Conservation (phyloP, 2,888 invertebrate genomes). For the Drosophila algonquin region DNA sequence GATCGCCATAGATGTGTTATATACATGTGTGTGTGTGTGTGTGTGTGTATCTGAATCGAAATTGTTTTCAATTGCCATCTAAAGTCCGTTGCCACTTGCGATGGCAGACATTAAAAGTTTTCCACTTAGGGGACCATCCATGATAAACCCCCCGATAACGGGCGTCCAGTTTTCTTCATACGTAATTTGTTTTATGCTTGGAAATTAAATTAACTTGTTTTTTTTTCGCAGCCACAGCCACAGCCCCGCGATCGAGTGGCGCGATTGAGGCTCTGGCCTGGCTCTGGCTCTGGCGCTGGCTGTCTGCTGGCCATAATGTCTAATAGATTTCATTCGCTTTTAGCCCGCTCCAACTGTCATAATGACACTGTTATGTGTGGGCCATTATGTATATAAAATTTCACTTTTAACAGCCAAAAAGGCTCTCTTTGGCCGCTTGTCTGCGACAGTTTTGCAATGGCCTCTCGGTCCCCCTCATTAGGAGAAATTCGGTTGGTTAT, state of each 20-base stretch:
- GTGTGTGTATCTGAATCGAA: constrained; percentile 47
- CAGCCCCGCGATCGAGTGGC: constrained; percentile 6
- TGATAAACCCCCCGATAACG: constrained; percentile 72
- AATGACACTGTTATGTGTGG: constrained; percentile 75
- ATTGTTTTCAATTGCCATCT: constrained; percentile 46
- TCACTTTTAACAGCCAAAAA: constrained; percentile 72
- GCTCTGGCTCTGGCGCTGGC: constrained; percentile 5
- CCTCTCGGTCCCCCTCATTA: constrained; percentile 1
- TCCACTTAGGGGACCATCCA: constrained; percentile 15
- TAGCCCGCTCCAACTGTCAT: constrained; percentile 71
- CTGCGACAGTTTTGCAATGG: constrained; percentile 57
- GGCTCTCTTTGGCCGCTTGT: constrained; percentile 32
- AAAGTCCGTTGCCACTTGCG: constrained; percentile 52
- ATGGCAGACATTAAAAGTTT: constrained; percentile 8
- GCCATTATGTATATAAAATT: constrained; percentile 68
- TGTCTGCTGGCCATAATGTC: constrained; percentile 64
- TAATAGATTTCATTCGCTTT: constrained; percentile 68
- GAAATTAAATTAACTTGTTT: constrained; percentile 80
- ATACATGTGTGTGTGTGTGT: background rate
- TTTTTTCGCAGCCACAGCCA: constrained; percentile 29
- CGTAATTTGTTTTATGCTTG: constrained; percentile 78
- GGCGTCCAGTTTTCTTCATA: constrained; percentile 68
- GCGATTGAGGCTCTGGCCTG: constrained; percentile 54
- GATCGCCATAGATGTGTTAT: constrained; percentile 58
- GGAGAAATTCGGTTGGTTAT: constrained; percentile 1